These are phyloP conservation scores for Caenorhabditis brenneri DNA, from an alignment of 1,140 invertebrate species.

Conservation along the genomic window DNA sequence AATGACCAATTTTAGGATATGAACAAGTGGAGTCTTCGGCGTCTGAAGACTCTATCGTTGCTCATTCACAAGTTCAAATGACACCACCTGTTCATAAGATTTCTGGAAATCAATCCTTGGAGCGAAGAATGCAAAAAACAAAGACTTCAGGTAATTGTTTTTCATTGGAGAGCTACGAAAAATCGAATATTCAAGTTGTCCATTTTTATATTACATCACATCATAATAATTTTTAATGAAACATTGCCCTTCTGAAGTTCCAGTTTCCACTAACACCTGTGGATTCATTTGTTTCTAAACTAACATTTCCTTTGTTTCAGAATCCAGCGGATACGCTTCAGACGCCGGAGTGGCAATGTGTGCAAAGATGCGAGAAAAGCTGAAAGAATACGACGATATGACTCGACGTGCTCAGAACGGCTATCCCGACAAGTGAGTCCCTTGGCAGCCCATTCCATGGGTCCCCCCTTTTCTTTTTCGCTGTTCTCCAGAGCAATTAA, in stretches of 20 bases:
- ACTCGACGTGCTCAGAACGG: conserved; percentile 27
- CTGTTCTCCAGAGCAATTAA: neutral
- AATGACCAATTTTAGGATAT: conserved; percentile 33
- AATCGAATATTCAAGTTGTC: no score
- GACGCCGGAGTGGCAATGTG: conserved; percentile 21
- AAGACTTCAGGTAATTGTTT: neutral
- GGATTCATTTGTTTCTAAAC: no score
- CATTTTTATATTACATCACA: no score
- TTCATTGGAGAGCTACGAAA: neutral
- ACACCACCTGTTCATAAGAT: neutral
- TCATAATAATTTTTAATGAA: no score
- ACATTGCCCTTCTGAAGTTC: no score
- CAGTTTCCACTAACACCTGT: no score
- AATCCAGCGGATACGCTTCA: conserved; percentile 24
- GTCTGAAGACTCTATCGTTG: conserved; percentile 30
- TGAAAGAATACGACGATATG: conserved; percentile 38
- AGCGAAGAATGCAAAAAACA: conserved; percentile 7
- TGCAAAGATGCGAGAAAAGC: conserved; percentile 20
- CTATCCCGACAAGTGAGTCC: conserved; percentile 38
- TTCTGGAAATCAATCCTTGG: neutral
- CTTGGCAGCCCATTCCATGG: neutral
- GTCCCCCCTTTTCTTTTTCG: neutral
- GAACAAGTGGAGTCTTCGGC: conserved; percentile 30
- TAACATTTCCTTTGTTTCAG: no score
- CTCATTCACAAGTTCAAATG: conserved; percentile 6